These are phyloP conservation scores for Muricea muricata DNA, from an alignment of 92 coral and sea anemone species.

Conservation along the genomic window DNA sequence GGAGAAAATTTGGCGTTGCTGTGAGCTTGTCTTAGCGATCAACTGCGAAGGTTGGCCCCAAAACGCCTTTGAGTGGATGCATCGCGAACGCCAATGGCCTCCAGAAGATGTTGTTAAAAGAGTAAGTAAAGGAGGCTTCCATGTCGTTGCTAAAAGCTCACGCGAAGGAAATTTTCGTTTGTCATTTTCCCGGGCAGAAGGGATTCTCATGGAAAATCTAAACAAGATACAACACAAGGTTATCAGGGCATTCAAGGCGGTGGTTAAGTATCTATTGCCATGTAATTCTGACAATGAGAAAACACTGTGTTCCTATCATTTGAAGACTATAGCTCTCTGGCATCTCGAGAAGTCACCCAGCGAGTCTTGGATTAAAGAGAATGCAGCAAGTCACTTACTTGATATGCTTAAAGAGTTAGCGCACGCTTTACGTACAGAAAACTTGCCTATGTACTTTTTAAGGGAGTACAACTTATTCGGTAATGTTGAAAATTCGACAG, in stretches of 20 bases:
- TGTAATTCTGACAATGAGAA: neutral
- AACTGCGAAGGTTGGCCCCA: conserved; percentile 73
- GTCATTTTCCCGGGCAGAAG: conserved; percentile 84
- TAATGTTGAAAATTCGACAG: conserved; percentile 45
- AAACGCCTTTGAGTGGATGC: conserved; percentile 69
- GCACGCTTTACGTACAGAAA: conserved; percentile 51
- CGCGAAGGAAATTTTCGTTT: conserved; percentile 67
- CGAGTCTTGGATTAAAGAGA: conserved; percentile 66
- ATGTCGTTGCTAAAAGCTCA: conserved; percentile 73
- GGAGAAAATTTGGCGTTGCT: neutral
- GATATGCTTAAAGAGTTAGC: conserved; percentile 65
- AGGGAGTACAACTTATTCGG: conserved; percentile 70
- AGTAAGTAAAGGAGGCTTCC: conserved; percentile 69
- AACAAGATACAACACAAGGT: conserved; percentile 65
- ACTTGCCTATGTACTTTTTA: conserved; percentile 71
- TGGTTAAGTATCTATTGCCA: neutral
- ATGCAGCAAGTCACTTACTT: conserved; percentile 73
- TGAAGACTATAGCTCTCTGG: conserved; percentile 75
- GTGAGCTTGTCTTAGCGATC: conserved; percentile 79
- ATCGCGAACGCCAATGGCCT: conserved; percentile 79
- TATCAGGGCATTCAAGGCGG: neutral
- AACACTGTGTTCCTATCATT: conserved; percentile 64
- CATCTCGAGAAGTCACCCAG: conserved; percentile 62
- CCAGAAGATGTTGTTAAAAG: conserved; percentile 44
- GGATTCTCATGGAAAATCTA: conserved; percentile 68